Percentiles rank a stretch among this genome's conserved stretches.
Conservation (phyloP, 2,113 vertebrate genomes). For the Seriola aureovittata region DNA sequence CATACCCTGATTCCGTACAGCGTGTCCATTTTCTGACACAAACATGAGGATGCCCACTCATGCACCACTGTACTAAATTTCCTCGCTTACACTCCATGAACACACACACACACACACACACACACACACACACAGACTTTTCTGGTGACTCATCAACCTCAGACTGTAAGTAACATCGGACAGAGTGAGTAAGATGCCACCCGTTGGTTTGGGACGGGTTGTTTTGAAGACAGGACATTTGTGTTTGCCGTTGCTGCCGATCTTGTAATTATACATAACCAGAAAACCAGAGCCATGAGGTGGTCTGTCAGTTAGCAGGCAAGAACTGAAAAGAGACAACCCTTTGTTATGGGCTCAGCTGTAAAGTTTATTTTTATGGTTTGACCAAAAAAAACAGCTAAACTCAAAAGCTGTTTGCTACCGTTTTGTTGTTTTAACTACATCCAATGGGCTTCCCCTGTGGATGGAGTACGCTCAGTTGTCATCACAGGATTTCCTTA, state of each 20-base stretch:
- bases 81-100: neutral
- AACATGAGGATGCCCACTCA: conserved; percentile 48
- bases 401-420: no score
- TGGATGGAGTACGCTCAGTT: neutral
- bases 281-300: neutral
- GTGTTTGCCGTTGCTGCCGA: neutral
- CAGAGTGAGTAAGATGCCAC: conserved; percentile 4
- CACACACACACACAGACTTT: neutral
- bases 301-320: neutral
- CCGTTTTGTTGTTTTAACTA: no score
- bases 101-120: neutral
- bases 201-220: no score
- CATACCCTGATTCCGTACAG: conserved; percentile 21
- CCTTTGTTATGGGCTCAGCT: neutral
- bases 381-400: neutral
- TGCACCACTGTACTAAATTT: neutral
- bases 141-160: neutral
- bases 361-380: neutral
- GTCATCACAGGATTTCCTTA: neutral
- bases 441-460: no score
- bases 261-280: neutral
- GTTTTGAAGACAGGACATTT: neutral
- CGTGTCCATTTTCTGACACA: conserved; percentile 26
- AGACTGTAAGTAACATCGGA: neutral
- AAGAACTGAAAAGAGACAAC: neutral